These are phyloP conservation scores for Philypnodon macrostomus DNA, from an alignment of 2,797 vertebrate genomes.

Conservation along the genomic window DNA sequence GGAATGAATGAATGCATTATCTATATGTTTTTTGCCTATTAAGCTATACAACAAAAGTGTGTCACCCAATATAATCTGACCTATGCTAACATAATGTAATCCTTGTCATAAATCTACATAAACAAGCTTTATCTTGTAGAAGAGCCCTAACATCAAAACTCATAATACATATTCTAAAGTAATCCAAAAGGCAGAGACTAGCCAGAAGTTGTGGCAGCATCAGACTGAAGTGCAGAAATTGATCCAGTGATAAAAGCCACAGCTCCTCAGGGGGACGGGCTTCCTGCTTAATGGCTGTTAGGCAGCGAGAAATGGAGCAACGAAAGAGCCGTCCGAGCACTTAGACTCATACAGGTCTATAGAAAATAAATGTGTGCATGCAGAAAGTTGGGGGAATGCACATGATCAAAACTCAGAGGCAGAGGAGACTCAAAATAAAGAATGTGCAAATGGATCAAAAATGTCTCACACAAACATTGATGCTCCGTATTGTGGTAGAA, in stretches of 20 bases:
- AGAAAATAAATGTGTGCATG: slow-evolving; percentile 44
- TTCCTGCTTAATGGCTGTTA: slow-evolving; percentile 75
- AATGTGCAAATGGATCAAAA: no score
- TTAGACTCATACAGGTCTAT: slow-evolving; percentile 61
- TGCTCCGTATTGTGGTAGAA: no score
- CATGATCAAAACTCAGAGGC: not conserved
- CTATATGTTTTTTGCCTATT: no score
- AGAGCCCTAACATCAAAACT: not conserved
- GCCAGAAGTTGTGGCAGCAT: slow-evolving; percentile 26
- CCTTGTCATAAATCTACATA: not conserved
- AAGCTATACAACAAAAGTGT: no score
- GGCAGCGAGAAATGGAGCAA: slow-evolving; percentile 63
- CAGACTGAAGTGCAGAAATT: slow-evolving; percentile 58
- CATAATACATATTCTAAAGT: not conserved
- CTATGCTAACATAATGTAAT: not conserved
- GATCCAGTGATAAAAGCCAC: slow-evolving; percentile 73
- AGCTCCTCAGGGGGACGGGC: slow-evolving; percentile 58
- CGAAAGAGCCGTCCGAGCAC: slow-evolving; percentile 65
- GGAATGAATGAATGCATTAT: no score
- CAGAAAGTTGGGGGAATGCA: slow-evolving; percentile 13
- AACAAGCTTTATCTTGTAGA: not conserved
- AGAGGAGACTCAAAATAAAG: not conserved
- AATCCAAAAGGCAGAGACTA: not conserved
- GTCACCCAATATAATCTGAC: not conserved
- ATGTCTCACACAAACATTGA: no score